Percentiles rank a stretch among this genome's conserved stretches.
phyloP scores from a whole-genome alignment of 2,888 invertebrate species.

The Melolontha melolontha region DNA sequence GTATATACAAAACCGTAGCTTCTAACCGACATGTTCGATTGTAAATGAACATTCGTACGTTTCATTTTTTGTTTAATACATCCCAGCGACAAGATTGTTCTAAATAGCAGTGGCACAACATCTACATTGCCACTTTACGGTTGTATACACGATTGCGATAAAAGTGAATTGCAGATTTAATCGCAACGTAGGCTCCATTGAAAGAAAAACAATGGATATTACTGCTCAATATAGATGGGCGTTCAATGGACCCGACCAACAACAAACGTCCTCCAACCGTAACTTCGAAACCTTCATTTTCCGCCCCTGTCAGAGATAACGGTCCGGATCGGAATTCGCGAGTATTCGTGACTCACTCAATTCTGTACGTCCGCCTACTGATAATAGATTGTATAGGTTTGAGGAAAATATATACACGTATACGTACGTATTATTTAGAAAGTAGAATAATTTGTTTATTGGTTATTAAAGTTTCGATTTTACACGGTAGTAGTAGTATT shows the following conservation, averaged over 20 bases:
- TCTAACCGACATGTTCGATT: too few relatives aligned
- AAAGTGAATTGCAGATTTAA: conserved; percentile 37
- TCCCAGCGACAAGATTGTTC: neutral
- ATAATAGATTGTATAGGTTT: conserved; percentile 14
- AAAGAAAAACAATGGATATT: conserved; percentile 38
- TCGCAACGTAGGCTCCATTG: conserved; percentile 28
- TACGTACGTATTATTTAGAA: conserved; percentile 1
- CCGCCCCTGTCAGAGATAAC: conserved; percentile 34
- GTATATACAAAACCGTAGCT: too few relatives aligned
- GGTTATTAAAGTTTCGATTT: neutral
- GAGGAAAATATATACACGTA: conserved; percentile 1
- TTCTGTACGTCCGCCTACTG: conserved; percentile 13
- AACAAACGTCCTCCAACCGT: conserved; percentile 31
- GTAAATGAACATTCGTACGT: too few relatives aligned
- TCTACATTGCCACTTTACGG: conserved; percentile 8
- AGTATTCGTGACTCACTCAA: conserved; percentile 16
- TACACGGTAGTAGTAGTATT: neutral
- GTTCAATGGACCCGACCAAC: conserved; percentile 33
- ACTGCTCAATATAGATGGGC: conserved; percentile 37
- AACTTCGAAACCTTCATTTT: conserved; percentile 25
- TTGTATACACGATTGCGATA: conserved; percentile 29
- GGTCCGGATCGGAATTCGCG: conserved; percentile 27
- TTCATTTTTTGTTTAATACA: too few relatives aligned
- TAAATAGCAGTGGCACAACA: conserved; percentile 1
- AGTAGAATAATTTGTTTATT: neutral